A percentile compares a stretch with the other conserved stretches of the same genome.
phyloP scores from a whole-genome alignment of 2,797 vertebrate genomes.

The Echeneis naucrates region DNA sequence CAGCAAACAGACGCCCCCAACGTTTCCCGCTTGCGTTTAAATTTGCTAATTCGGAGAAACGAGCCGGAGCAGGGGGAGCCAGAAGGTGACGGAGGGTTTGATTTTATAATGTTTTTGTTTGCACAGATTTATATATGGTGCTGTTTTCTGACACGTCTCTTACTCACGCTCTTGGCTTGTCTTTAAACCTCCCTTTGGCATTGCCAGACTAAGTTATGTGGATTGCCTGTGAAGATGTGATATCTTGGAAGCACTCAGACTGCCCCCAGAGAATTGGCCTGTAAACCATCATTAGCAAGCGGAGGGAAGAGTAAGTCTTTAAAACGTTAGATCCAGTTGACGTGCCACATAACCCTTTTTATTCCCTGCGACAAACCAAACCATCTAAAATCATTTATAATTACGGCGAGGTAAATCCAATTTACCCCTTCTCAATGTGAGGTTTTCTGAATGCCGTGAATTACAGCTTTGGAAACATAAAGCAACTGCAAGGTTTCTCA shows the following conservation, averaged over 20 bases:
- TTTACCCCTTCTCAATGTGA: constrained; percentile 71
- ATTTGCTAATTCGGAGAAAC: constrained; percentile 49
- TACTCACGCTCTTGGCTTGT: constrained; percentile 72
- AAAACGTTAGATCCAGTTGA: constrained; percentile 81
- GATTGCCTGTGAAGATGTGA: constrained; percentile 79
- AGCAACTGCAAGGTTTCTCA: constrained; percentile 39
- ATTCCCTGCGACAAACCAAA: constrained; percentile 82
- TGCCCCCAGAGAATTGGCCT: constrained; percentile 82
- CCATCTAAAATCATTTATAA: constrained; percentile 81
- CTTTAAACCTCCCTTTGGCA: constrained; percentile 81
- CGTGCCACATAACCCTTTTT: constrained; percentile 75
- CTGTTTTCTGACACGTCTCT: constrained; percentile 75
- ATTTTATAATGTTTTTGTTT: constrained; percentile 69
- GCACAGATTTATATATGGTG: constrained; percentile 68
- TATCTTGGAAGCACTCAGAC: constrained; percentile 80
- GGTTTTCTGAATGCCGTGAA: constrained; percentile 75
- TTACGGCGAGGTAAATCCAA: constrained; percentile 79
- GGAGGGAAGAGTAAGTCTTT: constrained; percentile 80
- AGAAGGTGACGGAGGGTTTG: constrained; percentile 56
- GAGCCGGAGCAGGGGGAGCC: constrained; percentile 21
- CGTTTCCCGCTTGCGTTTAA: constrained; percentile 29
- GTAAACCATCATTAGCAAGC: constrained; percentile 84
- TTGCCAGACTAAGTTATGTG: constrained; percentile 82
- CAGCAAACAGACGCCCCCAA: constrained; percentile 23
- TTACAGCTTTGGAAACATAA: constrained; percentile 71